Evolutionary conservation across 2,797 vertebrate species (phyloP).

Genomic region (Premnoplex brunnescens): DNA sequence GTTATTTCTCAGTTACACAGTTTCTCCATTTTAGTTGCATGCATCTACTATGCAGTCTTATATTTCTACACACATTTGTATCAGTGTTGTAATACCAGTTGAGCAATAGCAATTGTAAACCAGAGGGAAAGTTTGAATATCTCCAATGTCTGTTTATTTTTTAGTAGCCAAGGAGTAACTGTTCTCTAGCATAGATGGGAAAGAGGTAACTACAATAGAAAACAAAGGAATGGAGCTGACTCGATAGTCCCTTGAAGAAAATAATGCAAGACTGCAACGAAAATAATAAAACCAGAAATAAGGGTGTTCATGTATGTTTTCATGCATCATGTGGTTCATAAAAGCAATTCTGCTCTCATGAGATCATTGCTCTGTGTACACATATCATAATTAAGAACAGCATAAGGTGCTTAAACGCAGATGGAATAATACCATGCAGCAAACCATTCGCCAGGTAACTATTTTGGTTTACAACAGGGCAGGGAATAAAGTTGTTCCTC

Average conservation of each 20-base stretch:
- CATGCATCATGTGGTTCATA: background rate
- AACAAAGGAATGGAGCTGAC: background rate
- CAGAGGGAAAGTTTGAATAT: background rate
- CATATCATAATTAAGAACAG: background rate
- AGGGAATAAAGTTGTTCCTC: background rate
- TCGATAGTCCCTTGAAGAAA: background rate
- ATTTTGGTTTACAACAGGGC: background rate
- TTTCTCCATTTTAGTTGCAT: background rate
- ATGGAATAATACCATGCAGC: background rate
- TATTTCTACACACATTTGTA: background rate
- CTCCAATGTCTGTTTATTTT: background rate
- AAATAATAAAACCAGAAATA: background rate
- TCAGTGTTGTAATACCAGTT: accelerated
- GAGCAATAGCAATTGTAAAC: background rate
- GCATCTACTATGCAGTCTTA: background rate
- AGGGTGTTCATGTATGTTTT: background rate
- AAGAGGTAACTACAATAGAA: background rate
- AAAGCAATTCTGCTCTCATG: background rate
- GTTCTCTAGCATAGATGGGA: background rate
- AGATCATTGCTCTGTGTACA: background rate
- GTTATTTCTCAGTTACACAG: background rate
- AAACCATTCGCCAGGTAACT: background rate
- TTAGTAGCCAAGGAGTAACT: background rate
- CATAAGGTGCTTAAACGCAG: background rate
- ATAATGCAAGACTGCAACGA: background rate